phyloP scores from a whole-genome alignment of 2,888 invertebrate genomes.

The Abrostola triplasia region DNA sequence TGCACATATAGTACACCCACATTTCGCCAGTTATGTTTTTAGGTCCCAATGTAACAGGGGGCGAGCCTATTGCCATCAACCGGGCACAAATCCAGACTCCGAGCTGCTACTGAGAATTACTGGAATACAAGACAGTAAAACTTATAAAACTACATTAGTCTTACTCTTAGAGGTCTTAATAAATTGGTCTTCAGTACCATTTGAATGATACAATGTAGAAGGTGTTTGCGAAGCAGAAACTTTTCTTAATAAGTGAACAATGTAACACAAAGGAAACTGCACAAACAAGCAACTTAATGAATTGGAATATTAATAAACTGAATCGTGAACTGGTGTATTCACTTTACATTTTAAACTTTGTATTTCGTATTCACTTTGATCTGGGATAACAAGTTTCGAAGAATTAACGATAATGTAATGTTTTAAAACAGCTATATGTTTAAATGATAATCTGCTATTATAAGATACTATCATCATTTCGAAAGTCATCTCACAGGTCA shows the following conservation, averaged over 20 bases:
- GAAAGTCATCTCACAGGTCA: too few species aligned
- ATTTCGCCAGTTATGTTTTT: too few species aligned
- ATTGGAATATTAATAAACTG: conserved; percentile 10
- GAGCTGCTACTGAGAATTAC: too few species aligned
- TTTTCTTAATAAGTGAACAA: conserved; percentile 31
- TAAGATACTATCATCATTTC: too few species aligned
- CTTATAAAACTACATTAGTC: conserved; percentile 7
- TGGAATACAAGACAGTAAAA: too few species aligned
- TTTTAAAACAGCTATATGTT: too few species aligned
- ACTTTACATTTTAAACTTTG: conserved; percentile 4
- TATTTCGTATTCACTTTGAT: conserved; percentile 16
- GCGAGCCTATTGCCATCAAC: too few species aligned
- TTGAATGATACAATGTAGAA: conserved; percentile 55
- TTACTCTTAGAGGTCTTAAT: conserved; percentile 35
- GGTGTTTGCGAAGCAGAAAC: conserved; percentile 36
- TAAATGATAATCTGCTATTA: too few species aligned
- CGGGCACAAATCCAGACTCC: too few species aligned
- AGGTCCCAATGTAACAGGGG: too few species aligned
- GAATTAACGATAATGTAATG: conserved; percentile 9
- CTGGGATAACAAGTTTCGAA: not conserved
- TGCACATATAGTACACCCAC: too few species aligned
- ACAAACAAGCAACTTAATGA: conserved; percentile 20
- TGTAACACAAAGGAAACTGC: conserved; percentile 10
- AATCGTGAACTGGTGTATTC: conserved; percentile 1
- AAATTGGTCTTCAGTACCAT: conserved; percentile 41